Percentiles rank a stretch among this genome's conserved stretches.
phyloP scores from a whole-genome alignment of 2,888 invertebrate genomes.

The Meiosimyza platycephala region DNA sequence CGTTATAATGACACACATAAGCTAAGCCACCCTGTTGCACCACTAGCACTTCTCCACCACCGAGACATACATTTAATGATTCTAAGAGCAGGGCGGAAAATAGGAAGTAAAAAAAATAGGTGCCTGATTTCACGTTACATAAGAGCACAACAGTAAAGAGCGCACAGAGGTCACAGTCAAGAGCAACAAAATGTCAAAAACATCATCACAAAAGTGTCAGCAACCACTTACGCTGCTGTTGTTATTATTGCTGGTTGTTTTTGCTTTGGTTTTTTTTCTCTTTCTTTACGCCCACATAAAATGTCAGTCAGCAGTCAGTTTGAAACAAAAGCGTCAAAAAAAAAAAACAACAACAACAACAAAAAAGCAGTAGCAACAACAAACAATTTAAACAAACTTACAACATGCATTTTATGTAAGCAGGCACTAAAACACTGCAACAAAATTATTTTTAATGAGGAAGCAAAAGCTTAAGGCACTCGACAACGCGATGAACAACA shows the following conservation, averaged over 20 bases:
- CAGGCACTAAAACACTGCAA: conserved; percentile 1
- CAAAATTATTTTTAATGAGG: conserved; percentile 35
- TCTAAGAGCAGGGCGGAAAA: too few relatives aligned
- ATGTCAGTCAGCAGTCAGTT: conserved; percentile 5
- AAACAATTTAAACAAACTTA: background rate
- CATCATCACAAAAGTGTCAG: conserved; percentile 32
- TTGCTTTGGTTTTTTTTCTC: background rate
- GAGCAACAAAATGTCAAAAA: conserved; percentile 35
- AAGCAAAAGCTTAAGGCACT: conserved; percentile 18
- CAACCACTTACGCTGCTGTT: conserved; percentile 23
- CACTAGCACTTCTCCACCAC: background rate
- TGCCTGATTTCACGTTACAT: conserved; percentile 21
- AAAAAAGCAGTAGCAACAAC: background rate
- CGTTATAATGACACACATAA: conserved; percentile 14
- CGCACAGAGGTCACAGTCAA: conserved; percentile 42
- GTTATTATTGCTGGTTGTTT: conserved; percentile 10
- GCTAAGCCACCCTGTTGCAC: background rate
- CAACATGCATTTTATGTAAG: too few relatives aligned
- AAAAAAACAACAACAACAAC: conserved; percentile 10
- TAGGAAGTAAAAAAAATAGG: conserved; percentile 6
- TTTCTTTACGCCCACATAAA: conserved; percentile 16
- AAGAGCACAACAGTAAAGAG: background rate
- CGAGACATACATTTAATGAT: too few relatives aligned
- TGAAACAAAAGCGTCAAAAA: conserved; percentile 13
- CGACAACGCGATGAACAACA: background rate